Percentiles rank a stretch among this genome's conserved stretches.
phyloP scores from a whole-genome alignment of 2,888 invertebrate genomes.

The Pandemis cinnamomeana region DNA sequence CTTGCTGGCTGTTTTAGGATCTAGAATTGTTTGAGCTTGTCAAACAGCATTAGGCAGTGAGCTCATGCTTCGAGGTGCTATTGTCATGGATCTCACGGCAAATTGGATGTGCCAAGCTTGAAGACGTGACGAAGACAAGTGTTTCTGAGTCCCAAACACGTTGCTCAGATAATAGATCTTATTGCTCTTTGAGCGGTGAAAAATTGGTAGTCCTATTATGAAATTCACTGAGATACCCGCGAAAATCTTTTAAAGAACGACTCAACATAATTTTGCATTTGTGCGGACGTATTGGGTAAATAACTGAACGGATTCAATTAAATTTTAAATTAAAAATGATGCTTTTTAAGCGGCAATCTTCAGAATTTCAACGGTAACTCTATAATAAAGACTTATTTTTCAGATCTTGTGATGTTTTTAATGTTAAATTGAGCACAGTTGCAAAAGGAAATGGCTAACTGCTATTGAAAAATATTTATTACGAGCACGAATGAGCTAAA shows the following conservation, averaged over 20 bases:
- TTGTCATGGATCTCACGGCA: conserved; percentile 60
- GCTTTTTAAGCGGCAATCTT: not conserved
- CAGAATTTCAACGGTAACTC: not conserved
- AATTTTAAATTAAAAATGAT: not conserved
- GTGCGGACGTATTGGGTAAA: not conserved
- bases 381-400: not conserved
- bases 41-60: conserved; percentile 43
- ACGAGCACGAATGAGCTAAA: not conserved
- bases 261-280: not conserved
- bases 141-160: conserved; percentile 27
- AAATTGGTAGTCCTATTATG: conserved; percentile 10
- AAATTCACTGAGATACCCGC: conserved; percentile 1
- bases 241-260: conserved; percentile 17
- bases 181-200: conserved; percentile 21
- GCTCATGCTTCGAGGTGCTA: conserved; percentile 52
- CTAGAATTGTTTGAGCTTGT: conserved; percentile 22
- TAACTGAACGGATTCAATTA: not conserved
- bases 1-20: conserved; percentile 17
- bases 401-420: not conserved
- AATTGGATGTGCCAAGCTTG: conserved; percentile 64
- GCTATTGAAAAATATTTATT: not conserved
- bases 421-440: not conserved
- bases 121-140: conserved; percentile 41
- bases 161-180: conserved; percentile 24
- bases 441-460: not conserved